These are phyloP conservation scores for fruit fly (Drosophila melanogaster) DNA, from an alignment of 1,140 invertebrate genomes.

Conservation along the genomic window Release_6_plus_ISO1_MT NT_033779.5:21777001-21777500, in stretches of 20 bases:
- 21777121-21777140: constrained; percentile 14
- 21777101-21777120: constrained; percentile 2
- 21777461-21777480: constrained; percentile 81
- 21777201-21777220: constrained; percentile 60
- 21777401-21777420: constrained; percentile 55
- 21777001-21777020: constrained; percentile 71
- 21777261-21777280: constrained; percentile 62
- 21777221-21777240: constrained; percentile 48
- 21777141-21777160: constrained; percentile 30
- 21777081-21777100: neutral
- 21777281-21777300: constrained; percentile 47
- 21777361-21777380: constrained; percentile 81
- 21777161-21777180: constrained; percentile 59
- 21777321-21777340: constrained; percentile 4
- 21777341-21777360: constrained; percentile 75
- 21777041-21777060: constrained; percentile 83
- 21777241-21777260: constrained; percentile 33
- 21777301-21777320: constrained; percentile 16
- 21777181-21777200: constrained; percentile 73
- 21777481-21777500: constrained; percentile 80
- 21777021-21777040: constrained; percentile 75
- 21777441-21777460: constrained; percentile 64
- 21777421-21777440: constrained; percentile 42
- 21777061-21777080: constrained; percentile 9
- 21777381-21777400: constrained; percentile 79